Conservation (phyloP, 2,113 vertebrate genomes). For the Cynoglossus semilaevis region DNA sequence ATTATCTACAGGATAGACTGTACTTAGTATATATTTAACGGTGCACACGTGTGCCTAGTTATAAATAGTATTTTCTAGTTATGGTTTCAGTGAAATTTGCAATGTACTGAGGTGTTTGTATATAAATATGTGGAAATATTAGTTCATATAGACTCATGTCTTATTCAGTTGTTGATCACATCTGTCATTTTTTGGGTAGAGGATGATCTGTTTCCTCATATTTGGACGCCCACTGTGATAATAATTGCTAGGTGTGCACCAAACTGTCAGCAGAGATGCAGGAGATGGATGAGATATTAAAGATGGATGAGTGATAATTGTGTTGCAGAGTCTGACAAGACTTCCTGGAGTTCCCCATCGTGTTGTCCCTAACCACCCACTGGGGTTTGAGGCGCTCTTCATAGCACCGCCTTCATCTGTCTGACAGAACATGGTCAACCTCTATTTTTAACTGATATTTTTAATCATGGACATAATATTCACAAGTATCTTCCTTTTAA, state of each 20-base stretch:
- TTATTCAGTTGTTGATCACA: neutral
- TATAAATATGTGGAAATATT: neutral
- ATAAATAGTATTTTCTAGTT: no score
- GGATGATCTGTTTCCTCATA: slow-evolving; percentile 32
- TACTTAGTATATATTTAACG: no score
- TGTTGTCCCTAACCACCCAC: slow-evolving; percentile 35
- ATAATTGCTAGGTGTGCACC: slow-evolving; percentile 57
- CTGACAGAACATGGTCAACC: slow-evolving; percentile 13
- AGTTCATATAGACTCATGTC: neutral
- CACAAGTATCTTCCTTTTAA: neutral
- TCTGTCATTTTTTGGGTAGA: slow-evolving; percentile 24
- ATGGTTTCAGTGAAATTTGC: no score
- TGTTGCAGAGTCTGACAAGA: slow-evolving; percentile 56
- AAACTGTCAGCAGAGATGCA: slow-evolving; percentile 46
- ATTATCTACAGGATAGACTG: neutral
- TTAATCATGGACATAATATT: neutral
- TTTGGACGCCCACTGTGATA: slow-evolving; percentile 60
- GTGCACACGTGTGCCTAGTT: no score
- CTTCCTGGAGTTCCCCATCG: slow-evolving; percentile 40
- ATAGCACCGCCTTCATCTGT: slow-evolving; percentile 13
- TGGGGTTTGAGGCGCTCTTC: slow-evolving; percentile 33
- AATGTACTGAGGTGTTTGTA: no score
- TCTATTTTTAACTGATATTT: slow-evolving; percentile 11
- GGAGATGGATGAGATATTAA: slow-evolving; percentile 58
- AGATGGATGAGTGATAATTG: slow-evolving; percentile 72